These are phyloP conservation scores for Epirrita christyi DNA, from an alignment of 2,888 invertebrate genomes.

Conservation along the genomic window DNA sequence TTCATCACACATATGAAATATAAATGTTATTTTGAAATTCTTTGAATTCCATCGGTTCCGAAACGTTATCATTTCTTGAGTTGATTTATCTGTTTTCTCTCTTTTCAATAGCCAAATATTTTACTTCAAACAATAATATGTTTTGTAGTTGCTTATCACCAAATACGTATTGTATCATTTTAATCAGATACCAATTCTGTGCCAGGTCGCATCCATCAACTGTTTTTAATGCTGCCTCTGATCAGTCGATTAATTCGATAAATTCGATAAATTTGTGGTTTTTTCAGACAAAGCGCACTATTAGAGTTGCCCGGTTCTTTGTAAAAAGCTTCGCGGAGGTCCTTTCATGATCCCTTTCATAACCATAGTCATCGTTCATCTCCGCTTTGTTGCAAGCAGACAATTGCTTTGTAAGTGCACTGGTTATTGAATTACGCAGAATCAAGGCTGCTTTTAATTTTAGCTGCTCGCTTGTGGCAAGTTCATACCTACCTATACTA, in stretches of 20 bases:
- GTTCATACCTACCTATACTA: conserved; percentile 1
- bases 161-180: too few species aligned
- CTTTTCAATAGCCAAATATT: neutral
- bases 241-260: too few species aligned
- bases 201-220: too few species aligned
- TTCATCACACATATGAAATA: conserved; percentile 21
- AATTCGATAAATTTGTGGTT: too few species aligned
- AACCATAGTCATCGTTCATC: too few species aligned
- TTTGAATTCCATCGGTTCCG: neutral
- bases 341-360: too few species aligned
- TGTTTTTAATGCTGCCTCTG: too few species aligned
- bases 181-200: too few species aligned
- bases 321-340: too few species aligned
- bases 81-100: neutral
- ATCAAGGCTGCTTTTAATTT: conserved; percentile 25
- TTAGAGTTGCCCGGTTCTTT: too few species aligned
- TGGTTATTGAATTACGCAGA: conserved; percentile 21
- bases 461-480: conserved; percentile 8
- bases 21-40: neutral
- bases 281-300: too few species aligned
- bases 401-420: conserved; percentile 22
- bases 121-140: conserved; percentile 20
- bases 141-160: conserved; percentile 26
- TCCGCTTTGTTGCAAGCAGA: conserved; percentile 26
- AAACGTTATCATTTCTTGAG: too few species aligned